phyloP scores from a whole-genome alignment of 2,797 vertebrate genomes.

The Falco naumanni region DNA sequence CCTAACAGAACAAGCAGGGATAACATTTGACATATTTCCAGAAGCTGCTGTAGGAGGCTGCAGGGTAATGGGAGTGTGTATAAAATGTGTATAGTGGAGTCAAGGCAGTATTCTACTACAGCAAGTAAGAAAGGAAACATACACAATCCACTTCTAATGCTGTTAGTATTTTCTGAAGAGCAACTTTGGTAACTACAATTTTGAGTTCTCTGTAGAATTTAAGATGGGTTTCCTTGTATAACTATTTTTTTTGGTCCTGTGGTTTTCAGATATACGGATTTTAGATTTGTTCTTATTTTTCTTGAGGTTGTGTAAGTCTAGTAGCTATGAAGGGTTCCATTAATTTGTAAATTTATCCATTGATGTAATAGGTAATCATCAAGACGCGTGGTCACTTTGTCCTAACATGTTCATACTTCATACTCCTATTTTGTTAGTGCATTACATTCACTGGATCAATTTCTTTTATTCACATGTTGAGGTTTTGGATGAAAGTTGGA shows the following conservation, averaged over 20 bases:
- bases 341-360: background rate
- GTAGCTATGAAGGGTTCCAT: background rate
- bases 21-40: background rate
- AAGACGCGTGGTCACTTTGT: background rate
- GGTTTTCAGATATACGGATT: background rate
- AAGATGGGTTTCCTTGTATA: background rate
- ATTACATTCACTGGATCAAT: fast-evolving
- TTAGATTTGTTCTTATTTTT: background rate
- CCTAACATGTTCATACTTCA: background rate
- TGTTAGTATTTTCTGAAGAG: background rate
- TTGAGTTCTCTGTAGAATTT: background rate
- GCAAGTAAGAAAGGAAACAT: too few relatives aligned
- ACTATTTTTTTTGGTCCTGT: background rate
- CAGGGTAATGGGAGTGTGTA: fast-evolving
- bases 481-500: background rate
- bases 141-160: fast-evolving
- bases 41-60: background rate
- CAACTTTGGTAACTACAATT: background rate
- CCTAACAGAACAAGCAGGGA: background rate
- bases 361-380: background rate
- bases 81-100: background rate
- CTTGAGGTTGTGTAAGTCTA: background rate
- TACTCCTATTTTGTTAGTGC: background rate
- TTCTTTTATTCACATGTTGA: fast-evolving
- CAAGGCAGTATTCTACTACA: background rate